These are phyloP conservation scores for Danionella dracula DNA, from an alignment of 2,797 vertebrate genomes.

Conservation along the genomic window DNA sequence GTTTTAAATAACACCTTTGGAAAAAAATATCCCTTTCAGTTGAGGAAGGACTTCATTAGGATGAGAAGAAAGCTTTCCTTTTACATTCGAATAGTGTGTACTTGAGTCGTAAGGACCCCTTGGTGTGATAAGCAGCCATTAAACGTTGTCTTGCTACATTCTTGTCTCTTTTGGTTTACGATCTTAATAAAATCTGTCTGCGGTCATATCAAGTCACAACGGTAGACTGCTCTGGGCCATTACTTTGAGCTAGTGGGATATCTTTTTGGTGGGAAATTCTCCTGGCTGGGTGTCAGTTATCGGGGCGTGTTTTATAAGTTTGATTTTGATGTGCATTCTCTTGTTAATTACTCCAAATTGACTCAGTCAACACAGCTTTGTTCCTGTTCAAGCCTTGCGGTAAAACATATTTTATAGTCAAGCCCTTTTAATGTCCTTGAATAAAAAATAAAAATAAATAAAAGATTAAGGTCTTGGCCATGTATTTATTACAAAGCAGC, in stretches of 20 bases:
- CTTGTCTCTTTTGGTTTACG: constrained; percentile 69
- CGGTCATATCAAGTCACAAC: constrained; percentile 66
- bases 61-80: constrained; percentile 74
- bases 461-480: too few species aligned
- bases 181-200: constrained; percentile 66
- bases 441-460: too few species aligned
- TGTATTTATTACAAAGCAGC: too few species aligned
- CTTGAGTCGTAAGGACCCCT: constrained; percentile 29
- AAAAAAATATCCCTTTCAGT: constrained; percentile 78
- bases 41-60: constrained; percentile 76
- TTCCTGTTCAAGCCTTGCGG: too few species aligned
- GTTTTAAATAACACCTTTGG: constrained; percentile 82
- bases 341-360: constrained; percentile 61
- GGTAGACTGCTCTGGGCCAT: constrained; percentile 69
- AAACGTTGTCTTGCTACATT: constrained; percentile 58
- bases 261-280: constrained; percentile 60
- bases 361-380: constrained; percentile 53
- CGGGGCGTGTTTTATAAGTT: constrained; percentile 66
- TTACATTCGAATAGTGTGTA: constrained; percentile 61
- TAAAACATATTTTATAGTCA: too few species aligned
- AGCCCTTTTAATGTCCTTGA: too few species aligned
- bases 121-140: constrained; percentile 60
- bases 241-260: constrained; percentile 69
- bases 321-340: constrained; percentile 45
- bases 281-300: constrained; percentile 57